A percentile compares a stretch with the other conserved stretches of the same genome.
phyloP scores from a whole-genome alignment of 2,113 vertebrate species.

The Chloebia gouldiae region DNA sequence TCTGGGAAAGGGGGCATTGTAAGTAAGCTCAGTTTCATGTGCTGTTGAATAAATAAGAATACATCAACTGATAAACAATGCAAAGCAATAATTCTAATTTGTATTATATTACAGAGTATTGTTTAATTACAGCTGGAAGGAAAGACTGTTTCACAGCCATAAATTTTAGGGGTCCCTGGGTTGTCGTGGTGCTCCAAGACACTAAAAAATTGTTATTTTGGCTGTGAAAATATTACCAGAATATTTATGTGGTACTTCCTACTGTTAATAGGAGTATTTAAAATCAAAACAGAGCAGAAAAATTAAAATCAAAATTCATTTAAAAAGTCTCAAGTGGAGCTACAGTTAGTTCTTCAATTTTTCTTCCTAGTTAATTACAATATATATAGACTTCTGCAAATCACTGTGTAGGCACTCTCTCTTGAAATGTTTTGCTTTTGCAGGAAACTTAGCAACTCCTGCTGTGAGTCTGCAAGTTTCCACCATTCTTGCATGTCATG shows the following conservation, averaged over 20 bases:
- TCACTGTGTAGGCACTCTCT: not conserved
- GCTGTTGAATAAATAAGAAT: not conserved
- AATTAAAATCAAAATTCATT: not conserved
- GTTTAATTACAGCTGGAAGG: not conserved
- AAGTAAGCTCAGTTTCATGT: not conserved
- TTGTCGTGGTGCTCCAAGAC: not conserved
- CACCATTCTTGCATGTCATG: not conserved
- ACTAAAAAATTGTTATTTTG: not conserved
- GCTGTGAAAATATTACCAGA: not conserved
- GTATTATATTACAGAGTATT: not conserved
- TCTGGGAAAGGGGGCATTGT: accelerated
- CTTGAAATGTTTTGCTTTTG: not conserved
- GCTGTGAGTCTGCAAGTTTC: not conserved
- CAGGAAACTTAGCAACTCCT: not conserved
- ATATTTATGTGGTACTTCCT: not conserved
- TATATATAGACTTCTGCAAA: not conserved
- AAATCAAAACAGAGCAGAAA: not conserved
- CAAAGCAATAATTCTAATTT: not conserved
- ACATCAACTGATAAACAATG: not conserved
- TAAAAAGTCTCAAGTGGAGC: not conserved
- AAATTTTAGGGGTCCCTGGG: not conserved
- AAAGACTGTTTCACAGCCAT: not conserved
- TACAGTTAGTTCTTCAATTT: not conserved
- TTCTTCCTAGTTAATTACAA: not conserved
- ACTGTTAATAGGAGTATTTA: not conserved